Evolutionary conservation across 2,113 vertebrate genomes (phyloP).

Genomic region (Tragelaphus buxtoni): DNA sequence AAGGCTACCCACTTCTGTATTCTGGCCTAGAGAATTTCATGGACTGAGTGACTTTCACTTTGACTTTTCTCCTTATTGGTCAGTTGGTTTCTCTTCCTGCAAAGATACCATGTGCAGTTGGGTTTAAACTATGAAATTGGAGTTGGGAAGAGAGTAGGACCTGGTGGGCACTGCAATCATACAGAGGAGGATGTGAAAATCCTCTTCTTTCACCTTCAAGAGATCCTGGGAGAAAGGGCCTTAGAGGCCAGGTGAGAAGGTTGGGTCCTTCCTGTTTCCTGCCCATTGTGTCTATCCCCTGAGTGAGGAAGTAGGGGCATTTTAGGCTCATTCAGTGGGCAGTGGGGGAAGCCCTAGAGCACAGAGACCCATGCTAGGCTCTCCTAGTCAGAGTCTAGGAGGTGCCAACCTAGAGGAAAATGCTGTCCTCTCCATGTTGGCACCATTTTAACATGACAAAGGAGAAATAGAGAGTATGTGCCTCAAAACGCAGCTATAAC

Average conservation of each 20-base stretch:
- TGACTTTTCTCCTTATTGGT: not conserved
- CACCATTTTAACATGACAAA: not conserved
- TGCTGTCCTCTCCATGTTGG: not conserved
- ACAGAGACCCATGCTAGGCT: no score
- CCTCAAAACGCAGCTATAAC: not conserved
- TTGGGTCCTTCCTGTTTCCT: not conserved
- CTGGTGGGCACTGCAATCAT: not conserved
- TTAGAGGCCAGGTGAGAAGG: not conserved
- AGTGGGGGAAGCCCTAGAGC: not conserved
- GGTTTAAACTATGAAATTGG: not conserved
- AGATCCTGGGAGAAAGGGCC: not conserved
- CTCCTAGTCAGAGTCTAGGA: not conserved
- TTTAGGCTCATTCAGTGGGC: not conserved
- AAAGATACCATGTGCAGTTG: not conserved
- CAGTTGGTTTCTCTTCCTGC: not conserved
- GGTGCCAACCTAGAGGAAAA: not conserved
- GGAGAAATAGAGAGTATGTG: rapidly evolving
- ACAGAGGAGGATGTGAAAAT: not conserved
- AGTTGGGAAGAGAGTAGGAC: not conserved
- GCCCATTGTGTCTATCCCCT: not conserved
- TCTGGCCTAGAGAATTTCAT: not conserved
- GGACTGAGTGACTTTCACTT: not conserved
- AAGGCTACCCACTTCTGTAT: not conserved
- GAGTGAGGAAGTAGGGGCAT: not conserved
- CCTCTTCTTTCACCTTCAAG: no score